Percentiles rank a stretch among this genome's conserved stretches.
Conservation (phyloP, 2,113 vertebrate species). For the Andinoacara biseriatus region DNA sequence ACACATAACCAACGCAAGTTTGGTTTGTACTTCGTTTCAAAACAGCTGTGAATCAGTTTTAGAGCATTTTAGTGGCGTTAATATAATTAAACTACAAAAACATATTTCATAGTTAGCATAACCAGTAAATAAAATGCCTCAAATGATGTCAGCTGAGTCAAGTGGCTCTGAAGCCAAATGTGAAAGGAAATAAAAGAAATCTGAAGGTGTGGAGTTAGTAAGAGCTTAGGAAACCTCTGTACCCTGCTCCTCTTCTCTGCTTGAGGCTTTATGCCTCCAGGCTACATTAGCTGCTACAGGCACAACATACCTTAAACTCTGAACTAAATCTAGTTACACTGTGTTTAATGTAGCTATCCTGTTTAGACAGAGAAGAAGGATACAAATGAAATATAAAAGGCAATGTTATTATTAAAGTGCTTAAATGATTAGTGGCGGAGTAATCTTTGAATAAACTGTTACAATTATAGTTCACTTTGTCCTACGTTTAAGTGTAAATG, state of each 20-base stretch:
- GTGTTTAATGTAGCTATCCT: neutral
- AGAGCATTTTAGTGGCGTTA: neutral
- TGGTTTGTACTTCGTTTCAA: constrained; percentile 14
- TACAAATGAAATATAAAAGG: neutral
- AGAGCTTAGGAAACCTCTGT: neutral
- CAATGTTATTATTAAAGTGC: no score
- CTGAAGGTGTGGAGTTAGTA: neutral
- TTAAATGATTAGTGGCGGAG: neutral
- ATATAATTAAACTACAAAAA: neutral
- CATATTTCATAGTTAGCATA: neutral
- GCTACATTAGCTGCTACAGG: neutral
- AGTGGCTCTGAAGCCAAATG: neutral
- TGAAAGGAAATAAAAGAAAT: neutral
- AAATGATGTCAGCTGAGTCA: neutral
- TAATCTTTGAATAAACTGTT: no score
- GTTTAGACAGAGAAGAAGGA: neutral
- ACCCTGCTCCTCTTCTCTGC: neutral
- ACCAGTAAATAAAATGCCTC: neutral
- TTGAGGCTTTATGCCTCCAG: neutral
- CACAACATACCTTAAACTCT: neutral
- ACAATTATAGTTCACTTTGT: no score
- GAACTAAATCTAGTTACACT: neutral
- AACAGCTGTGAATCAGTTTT: constrained; percentile 7
- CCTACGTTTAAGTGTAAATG: no score
- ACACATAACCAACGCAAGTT: neutral